phyloP scores from a whole-genome alignment of 2,888 invertebrate genomes.

The Plebejus melissa region DNA sequence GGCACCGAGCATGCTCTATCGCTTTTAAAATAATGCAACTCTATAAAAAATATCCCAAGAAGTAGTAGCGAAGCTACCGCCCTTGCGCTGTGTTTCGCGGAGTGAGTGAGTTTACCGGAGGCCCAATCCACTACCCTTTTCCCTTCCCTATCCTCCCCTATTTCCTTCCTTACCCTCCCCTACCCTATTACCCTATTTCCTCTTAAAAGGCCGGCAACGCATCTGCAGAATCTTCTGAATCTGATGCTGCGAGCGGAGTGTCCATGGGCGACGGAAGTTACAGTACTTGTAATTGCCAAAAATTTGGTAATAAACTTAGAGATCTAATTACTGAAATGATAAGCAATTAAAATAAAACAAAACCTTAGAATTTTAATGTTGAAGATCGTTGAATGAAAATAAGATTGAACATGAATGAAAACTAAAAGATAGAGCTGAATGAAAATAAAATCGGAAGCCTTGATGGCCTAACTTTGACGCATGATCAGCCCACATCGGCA shows the following conservation, averaged over 20 bases:
- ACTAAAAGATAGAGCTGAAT: background rate
- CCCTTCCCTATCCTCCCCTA: too few relatives aligned
- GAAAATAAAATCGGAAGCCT: background rate
- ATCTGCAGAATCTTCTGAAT: too few relatives aligned
- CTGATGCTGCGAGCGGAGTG: too few relatives aligned
- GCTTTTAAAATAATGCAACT: constrained; percentile 2
- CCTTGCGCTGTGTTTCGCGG: too few relatives aligned
- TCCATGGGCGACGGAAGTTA: too few relatives aligned
- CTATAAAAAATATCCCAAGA: background rate
- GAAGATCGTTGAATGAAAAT: background rate
- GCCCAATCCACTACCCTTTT: too few relatives aligned
- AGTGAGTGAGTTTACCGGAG: too few relatives aligned
- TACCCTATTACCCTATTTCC: too few relatives aligned
- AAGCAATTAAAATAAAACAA: background rate
- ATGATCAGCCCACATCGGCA: constrained; percentile 18
- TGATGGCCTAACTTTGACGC: constrained; percentile 13
- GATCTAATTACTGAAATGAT: background rate
- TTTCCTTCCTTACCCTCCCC: too few relatives aligned
- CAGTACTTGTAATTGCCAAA: too few relatives aligned
- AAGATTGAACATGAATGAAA: background rate
- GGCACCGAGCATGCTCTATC: background rate
- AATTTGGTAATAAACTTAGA: too few relatives aligned
- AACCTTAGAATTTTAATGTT: background rate
- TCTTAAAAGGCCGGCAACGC: too few relatives aligned
- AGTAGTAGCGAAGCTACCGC: background rate